Evolutionary conservation across 2,113 vertebrate species (phyloP).

Genomic region (Phaethon lepturus): DNA sequence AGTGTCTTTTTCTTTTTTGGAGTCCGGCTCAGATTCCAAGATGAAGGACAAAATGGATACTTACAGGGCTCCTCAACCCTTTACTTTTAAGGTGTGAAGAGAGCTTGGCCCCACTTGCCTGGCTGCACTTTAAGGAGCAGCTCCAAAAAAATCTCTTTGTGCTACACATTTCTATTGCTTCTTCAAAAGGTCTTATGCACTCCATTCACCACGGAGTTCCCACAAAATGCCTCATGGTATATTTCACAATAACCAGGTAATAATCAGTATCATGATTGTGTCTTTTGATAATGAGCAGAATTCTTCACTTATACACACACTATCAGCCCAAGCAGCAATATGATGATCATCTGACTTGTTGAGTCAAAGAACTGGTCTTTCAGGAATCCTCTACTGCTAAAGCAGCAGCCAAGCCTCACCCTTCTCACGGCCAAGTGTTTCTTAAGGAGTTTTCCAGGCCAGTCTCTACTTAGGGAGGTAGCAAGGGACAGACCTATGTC

Average conservation of each 20-base stretch:
- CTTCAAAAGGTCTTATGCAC: not conserved
- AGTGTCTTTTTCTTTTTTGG: not conserved
- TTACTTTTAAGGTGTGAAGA: not conserved
- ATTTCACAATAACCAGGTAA: slow-evolving; percentile 30
- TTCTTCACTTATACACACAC: slow-evolving; percentile 1
- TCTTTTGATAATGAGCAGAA: slow-evolving; percentile 40
- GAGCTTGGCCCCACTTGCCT: not conserved
- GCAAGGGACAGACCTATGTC: not conserved
- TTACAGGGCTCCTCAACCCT: not conserved
- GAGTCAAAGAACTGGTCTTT: slow-evolving; percentile 60
- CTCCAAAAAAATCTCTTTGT: not conserved
- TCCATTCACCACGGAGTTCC: not conserved
- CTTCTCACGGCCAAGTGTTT: not conserved
- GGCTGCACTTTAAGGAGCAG: not conserved
- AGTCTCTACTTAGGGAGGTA: rapidly evolving
- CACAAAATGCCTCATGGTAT: not conserved
- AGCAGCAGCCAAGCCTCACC: not conserved
- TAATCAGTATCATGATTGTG: slow-evolving; percentile 4
- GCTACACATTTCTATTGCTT: not conserved
- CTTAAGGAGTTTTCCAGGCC: not conserved
- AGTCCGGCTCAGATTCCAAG: not conserved
- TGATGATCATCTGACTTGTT: slow-evolving; percentile 32
- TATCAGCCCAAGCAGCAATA: not conserved
- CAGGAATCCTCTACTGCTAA: slow-evolving; percentile 14
- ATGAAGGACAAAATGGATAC: not conserved